phyloP scores from a whole-genome alignment of 2,888 invertebrate genomes.

The Melinaea menophilus region DNA sequence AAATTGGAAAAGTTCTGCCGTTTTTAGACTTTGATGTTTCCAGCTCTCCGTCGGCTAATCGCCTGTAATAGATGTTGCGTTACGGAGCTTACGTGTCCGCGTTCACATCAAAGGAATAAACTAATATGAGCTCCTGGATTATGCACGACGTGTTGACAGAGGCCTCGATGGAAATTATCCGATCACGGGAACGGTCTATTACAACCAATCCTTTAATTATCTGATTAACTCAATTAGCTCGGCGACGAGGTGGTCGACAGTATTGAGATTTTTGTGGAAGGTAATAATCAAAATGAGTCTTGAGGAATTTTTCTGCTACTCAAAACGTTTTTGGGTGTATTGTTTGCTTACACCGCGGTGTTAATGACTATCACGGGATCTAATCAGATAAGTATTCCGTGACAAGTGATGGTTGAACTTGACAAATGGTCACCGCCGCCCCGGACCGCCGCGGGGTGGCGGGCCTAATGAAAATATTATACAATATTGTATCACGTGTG shows the following conservation, averaged over 20 bases:
- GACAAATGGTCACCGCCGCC: conserved; percentile 39
- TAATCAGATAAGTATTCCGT: conserved; percentile 7
- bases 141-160: not conserved
- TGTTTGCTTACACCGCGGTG: not conserved
- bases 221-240: too few species aligned
- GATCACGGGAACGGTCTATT: too few species aligned
- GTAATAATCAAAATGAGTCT: too few species aligned
- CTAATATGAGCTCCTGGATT: conserved; percentile 9
- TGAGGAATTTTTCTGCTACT: not conserved
- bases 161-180: too few species aligned
- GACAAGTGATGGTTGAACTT: conserved; percentile 16
- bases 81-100: conserved; percentile 3
- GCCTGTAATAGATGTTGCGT: conserved; percentile 25
- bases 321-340: not conserved
- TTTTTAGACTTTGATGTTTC: conserved; percentile 57
- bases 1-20: conserved; percentile 73
- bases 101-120: conserved; percentile 16
- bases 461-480: conserved; percentile 47
- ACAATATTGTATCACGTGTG: conserved; percentile 15
- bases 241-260: too few species aligned
- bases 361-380: not conserved
- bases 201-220: too few species aligned
- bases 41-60: conserved; percentile 53
- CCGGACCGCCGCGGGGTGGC: conserved; percentile 15
- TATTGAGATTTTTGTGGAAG: too few species aligned